Evolutionary conservation across 2,797 vertebrate genomes (phyloP).

Genomic region (Myotis vivesi): DNA sequence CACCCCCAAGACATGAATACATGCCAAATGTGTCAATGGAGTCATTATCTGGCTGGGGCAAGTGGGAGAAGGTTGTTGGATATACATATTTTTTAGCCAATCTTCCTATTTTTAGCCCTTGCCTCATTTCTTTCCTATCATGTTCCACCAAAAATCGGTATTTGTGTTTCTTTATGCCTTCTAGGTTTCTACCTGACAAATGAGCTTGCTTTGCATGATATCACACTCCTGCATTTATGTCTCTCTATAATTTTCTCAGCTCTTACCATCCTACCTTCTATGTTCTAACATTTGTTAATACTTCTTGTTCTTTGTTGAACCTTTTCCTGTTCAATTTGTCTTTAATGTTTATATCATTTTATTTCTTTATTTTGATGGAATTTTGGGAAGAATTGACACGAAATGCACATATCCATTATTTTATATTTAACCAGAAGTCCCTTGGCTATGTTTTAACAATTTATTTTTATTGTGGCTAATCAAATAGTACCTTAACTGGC

Average conservation of each 20-base stretch:
- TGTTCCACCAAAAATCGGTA: not conserved
- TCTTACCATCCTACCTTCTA: not conserved
- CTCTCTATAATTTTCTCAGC: not conserved
- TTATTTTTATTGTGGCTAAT: not conserved
- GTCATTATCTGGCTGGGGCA: not conserved
- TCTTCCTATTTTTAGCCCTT: not conserved
- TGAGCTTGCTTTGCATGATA: not conserved
- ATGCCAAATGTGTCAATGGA: not conserved
- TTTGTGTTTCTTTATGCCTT: not conserved
- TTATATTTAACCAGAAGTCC: not conserved
- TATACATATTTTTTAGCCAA: not conserved
- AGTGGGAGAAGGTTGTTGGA: not conserved
- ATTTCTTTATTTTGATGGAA: not conserved
- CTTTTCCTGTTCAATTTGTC: not conserved
- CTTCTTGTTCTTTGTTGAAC: not conserved
- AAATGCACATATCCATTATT: not conserved
- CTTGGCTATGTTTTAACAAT: not conserved
- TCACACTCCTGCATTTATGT: not conserved
- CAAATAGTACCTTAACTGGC: not conserved
- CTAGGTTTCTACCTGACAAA: not conserved
- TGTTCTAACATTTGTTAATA: not conserved
- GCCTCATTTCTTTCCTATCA: not conserved
- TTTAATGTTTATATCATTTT: not conserved
- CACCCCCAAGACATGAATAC: not conserved
- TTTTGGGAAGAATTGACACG: not conserved